Evolutionary conservation across 1,140 invertebrate genomes (phyloP).

Genomic region (Calephelis nemesis): DNA sequence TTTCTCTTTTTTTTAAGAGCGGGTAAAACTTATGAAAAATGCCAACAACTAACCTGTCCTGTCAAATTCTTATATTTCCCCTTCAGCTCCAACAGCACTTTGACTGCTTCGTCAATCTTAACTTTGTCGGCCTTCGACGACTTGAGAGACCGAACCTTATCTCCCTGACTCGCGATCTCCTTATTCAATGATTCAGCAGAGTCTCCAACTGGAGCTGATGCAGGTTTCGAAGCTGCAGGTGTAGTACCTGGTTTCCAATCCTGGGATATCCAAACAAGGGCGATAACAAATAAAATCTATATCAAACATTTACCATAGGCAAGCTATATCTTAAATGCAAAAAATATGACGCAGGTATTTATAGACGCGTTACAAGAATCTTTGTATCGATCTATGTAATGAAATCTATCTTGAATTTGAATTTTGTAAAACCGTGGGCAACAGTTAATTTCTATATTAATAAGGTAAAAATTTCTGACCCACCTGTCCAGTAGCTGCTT

Average conservation of each 20-base stretch:
- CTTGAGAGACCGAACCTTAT: slow-evolving; percentile 86
- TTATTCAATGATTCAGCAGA: slow-evolving; percentile 20
- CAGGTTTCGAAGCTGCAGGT: slow-evolving; percentile 19
- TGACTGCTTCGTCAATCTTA: slow-evolving; percentile 57
- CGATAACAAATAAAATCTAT: too few species aligned
- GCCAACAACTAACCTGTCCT: slow-evolving; percentile 78
- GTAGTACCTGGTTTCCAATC: slow-evolving; percentile 45
- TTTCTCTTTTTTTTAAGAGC: too few species aligned
- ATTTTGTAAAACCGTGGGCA: too few species aligned
- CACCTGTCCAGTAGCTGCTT: slow-evolving; percentile 29
- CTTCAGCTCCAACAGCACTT: slow-evolving; percentile 87
- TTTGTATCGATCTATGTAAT: too few species aligned
- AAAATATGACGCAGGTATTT: too few species aligned
- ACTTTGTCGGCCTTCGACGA: slow-evolving; percentile 83
- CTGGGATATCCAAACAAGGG: slow-evolving; percentile 78
- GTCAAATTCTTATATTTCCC: slow-evolving; percentile 87
- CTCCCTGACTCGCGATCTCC: slow-evolving; percentile 83
- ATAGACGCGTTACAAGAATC: too few species aligned
- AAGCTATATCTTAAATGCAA: too few species aligned
- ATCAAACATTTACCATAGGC: too few species aligned
- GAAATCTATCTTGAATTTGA: too few species aligned
- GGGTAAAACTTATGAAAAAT: too few species aligned
- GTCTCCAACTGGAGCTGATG: slow-evolving; percentile 22
- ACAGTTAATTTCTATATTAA: too few species aligned
- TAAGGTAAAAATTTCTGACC: too few species aligned